A percentile compares a stretch with the other conserved stretches of the same genome.
Conservation (phyloP, 2,888 invertebrate species). For the Ophraella communa region DNA sequence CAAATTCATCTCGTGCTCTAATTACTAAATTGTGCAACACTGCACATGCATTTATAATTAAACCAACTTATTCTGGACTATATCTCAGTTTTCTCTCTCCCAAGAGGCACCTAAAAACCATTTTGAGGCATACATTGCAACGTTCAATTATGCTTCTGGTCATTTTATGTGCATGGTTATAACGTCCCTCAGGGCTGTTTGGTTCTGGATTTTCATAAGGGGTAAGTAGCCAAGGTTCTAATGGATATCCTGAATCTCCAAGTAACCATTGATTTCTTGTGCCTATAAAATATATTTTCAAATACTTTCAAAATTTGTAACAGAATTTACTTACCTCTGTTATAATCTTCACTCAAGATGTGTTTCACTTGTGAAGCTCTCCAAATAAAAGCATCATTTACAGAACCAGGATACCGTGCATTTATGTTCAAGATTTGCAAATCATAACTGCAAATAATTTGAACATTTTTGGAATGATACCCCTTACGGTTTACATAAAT, state of each 20-base stretch:
- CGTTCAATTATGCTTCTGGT: background rate
- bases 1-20: background rate
- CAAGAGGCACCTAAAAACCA: background rate
- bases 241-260: slow-evolving; percentile 20
- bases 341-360: too few relatives aligned
- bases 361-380: background rate
- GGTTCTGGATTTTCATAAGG: slow-evolving; percentile 13
- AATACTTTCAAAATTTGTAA: background rate
- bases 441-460: slow-evolving; percentile 11
- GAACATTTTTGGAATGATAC: slow-evolving; percentile 20
- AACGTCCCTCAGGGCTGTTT: slow-evolving; percentile 16
- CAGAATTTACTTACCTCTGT: too few relatives aligned
- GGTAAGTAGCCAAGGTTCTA: slow-evolving; percentile 21
- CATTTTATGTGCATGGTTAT: slow-evolving; percentile 16
- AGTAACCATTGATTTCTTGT: background rate
- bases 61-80: too few relatives aligned
- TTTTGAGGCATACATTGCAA: background rate
- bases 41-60: too few relatives aligned
- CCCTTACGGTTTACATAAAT: slow-evolving; percentile 19
- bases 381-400: slow-evolving; percentile 7
- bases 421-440: slow-evolving; percentile 20
- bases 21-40: too few relatives aligned
- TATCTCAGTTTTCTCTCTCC: too few relatives aligned
- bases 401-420: slow-evolving; percentile 15
- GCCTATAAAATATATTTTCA: background rate